Evolutionary conservation across 2,888 invertebrate genomes (phyloP), one percentile per base, ranked within the genome.

Genomic region (Hirtodrosophila trivittata): DNA sequence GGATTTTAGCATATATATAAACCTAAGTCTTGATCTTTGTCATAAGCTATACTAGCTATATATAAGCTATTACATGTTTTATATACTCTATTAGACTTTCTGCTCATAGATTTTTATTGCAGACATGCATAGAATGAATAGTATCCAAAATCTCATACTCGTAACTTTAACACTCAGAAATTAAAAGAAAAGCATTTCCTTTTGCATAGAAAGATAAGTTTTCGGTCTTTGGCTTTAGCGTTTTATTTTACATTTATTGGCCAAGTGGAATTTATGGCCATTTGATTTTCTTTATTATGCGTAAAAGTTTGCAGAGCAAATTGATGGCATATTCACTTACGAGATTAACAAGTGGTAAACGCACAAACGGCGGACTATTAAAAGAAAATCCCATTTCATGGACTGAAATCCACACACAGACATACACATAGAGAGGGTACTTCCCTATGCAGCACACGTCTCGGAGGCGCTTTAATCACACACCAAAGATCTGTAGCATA

Each of bases 401-500:
- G 42, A 60, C 57, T 60, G 33, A 42, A 60, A 54, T 35, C 47
- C 63, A 21, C 18, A 21, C 18, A 21, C 18, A 21, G 2, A 3
- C 5, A 21, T 21, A 21, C 5, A 21, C 5, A 12, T 41, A 14
- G 39, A 39, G 45, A 45, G 51, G 12, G 25, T 6, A 25, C 51
- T 63, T 25, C 0, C 8, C 60, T 35, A 78, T 80, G 77, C 82
- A 38, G 45, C 43, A 80, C 82, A 82, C 82, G 85, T 82, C 62
- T 18, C 50, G 43, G 43, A 49, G 28, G 32, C 38, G 30, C 54
- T 52, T 51, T 83, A 80, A 80, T 80, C 83, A 49, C 41, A 41
- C 51, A 46, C 49, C 16, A 49, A 60, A 71, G 77, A 80, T 80
- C 80, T 83, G 65, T 50, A 66, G 67, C 84, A 81, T 81, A 84